Evolutionary conservation across 1,140 invertebrate species (phyloP).

Genomic region (Pseudomyrmex gracilis): DNA sequence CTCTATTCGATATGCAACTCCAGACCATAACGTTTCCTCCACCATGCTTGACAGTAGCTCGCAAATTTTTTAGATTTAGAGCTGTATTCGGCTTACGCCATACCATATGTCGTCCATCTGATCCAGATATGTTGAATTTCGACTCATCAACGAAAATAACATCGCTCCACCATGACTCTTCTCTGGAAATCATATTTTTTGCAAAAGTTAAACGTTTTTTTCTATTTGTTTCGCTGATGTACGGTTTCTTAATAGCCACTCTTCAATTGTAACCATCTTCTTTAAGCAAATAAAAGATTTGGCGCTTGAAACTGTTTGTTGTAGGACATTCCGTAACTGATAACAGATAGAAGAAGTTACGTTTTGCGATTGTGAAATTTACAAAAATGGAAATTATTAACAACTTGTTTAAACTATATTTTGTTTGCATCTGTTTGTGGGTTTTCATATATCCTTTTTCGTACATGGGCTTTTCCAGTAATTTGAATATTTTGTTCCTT

Average conservation of each 20-base stretch:
- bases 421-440: too few relatives aligned
- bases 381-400: too few relatives aligned
- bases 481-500: too few relatives aligned
- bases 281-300: too few relatives aligned
- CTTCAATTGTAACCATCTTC: not conserved
- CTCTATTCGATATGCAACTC: constrained; percentile 76
- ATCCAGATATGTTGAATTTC: constrained; percentile 22
- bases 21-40: constrained; percentile 77
- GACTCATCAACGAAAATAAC: constrained; percentile 13
- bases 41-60: constrained; percentile 77
- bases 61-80: not conserved
- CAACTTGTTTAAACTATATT: too few relatives aligned
- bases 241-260: constrained; percentile 58
- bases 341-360: too few relatives aligned
- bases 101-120: not conserved
- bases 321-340: too few relatives aligned
- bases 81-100: not conserved
- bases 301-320: too few relatives aligned
- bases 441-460: too few relatives aligned
- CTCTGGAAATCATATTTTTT: constrained; percentile 56
- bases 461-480: too few relatives aligned
- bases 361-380: too few relatives aligned
- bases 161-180: not conserved
- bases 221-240: constrained; percentile 60
- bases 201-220: constrained; percentile 67